Percentiles rank a stretch among this genome's conserved stretches.
phyloP scores from a whole-genome alignment of 2,113 vertebrate genomes.

The Sarotherodon lohbergeri region DNA sequence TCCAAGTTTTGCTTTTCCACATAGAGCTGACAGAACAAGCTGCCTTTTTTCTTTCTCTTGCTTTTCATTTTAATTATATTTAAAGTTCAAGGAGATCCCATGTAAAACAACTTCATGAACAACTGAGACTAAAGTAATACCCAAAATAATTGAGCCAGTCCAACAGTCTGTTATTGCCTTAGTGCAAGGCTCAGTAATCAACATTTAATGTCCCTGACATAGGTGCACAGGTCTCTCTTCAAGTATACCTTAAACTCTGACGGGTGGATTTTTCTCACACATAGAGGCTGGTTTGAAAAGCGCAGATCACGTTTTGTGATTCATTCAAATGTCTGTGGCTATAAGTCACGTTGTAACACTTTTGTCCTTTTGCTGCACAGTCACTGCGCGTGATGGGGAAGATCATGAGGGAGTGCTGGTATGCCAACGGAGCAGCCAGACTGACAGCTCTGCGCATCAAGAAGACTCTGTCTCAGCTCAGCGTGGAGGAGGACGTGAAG shows the following conservation, averaged over 20 bases:
- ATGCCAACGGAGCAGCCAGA: constrained; percentile 89
- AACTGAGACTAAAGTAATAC: no score
- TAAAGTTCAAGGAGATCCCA: no score
- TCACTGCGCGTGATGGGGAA: constrained; percentile 95
- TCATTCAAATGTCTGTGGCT: not conserved
- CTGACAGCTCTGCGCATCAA: constrained; percentile 96
- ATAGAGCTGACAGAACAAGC: no score
- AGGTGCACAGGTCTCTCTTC: not conserved
- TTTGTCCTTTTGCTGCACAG: constrained; percentile 57
- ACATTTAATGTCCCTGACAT: not conserved
- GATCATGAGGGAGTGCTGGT: constrained; percentile 99
- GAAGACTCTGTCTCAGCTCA: constrained; percentile 97
- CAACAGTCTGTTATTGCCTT: not conserved
- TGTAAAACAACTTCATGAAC: no score
- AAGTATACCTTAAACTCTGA: not conserved
- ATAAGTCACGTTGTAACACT: not conserved
- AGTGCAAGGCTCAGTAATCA: not conserved
- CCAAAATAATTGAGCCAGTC: not conserved
- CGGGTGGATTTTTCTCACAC: not conserved
- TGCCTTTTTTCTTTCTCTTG: no score
- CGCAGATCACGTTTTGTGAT: not conserved
- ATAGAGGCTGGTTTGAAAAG: not conserved
- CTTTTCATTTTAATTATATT: no score
- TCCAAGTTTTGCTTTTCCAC: no score
- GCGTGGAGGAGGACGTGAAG: constrained; percentile 95